Conservation (phyloP, 2,888 invertebrate genomes). For the Capitulum mitella region DNA sequence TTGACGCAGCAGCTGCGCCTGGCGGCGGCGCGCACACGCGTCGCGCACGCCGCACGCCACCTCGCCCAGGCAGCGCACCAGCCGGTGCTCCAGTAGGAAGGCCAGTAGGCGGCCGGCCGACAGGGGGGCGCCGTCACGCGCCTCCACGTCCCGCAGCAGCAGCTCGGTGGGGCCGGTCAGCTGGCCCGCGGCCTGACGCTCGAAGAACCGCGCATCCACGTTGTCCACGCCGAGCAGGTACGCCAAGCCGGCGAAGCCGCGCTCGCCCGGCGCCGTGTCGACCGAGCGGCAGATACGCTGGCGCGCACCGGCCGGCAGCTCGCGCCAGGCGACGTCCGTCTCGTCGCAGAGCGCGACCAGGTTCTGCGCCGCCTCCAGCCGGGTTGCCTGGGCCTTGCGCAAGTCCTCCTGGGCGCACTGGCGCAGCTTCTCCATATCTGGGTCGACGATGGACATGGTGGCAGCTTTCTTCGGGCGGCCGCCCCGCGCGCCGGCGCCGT, state of each 20-base stretch:
- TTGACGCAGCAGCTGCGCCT: neutral
- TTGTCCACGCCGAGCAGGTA: neutral
- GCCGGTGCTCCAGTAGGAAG: neutral
- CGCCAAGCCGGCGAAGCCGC: neutral
- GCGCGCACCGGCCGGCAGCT: neutral
- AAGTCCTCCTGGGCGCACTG: neutral
- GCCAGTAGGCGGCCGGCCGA: neutral
- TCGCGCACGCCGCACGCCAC: neutral
- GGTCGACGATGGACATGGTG: neutral
- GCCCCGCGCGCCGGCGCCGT: too few species aligned
- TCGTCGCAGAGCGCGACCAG: neutral
- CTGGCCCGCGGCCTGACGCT: neutral
- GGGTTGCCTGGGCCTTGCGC: neutral
- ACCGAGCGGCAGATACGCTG: neutral
- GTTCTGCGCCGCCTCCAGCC: neutral
- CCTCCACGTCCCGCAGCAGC: neutral
- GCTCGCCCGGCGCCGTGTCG: neutral
- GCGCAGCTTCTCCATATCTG: neutral
- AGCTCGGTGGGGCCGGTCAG: neutral
- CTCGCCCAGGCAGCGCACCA: neutral
- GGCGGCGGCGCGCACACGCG: neutral
- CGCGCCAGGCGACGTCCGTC: neutral
- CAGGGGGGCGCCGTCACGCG: neutral
- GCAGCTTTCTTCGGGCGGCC: too few species aligned
- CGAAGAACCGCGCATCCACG: neutral